A percentile compares a stretch with the other conserved stretches of the same genome.
phyloP scores from a whole-genome alignment of 2,888 invertebrate genomes.

The Stenurella melanura region DNA sequence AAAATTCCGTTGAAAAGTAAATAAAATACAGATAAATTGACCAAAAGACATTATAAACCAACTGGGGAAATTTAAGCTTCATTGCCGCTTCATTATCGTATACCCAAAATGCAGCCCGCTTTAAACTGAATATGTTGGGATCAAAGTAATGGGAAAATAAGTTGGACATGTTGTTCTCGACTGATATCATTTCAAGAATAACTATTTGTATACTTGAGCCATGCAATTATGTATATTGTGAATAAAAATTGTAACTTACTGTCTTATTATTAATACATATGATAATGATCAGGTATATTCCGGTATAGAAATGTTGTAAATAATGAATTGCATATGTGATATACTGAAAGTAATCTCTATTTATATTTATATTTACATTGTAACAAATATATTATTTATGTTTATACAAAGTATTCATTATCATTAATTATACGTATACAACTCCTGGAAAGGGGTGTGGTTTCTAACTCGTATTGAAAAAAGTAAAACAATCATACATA shows the following conservation, averaged over 20 bases:
- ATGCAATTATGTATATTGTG: not conserved
- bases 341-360: not conserved
- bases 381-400: not conserved
- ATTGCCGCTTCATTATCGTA: slow-evolving; percentile 39
- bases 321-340: not conserved
- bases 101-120: slow-evolving; percentile 46
- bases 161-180: not conserved
- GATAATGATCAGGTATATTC: not conserved
- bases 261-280: not conserved
- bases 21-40: slow-evolving; percentile 41
- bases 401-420: not conserved
- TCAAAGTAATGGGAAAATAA: slow-evolving; percentile 46
- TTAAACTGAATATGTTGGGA: slow-evolving; percentile 43
- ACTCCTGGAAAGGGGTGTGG: not conserved
- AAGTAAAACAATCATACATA: no score
- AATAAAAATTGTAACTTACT: not conserved
- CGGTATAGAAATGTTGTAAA: not conserved
- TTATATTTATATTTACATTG: not conserved
- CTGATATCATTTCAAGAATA: not conserved
- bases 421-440: not conserved
- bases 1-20: slow-evolving; percentile 49
- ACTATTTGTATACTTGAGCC: not conserved
- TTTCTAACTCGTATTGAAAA: not conserved
- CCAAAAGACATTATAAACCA: slow-evolving; percentile 46
- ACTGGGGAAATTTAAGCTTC: slow-evolving; percentile 35